Evolutionary conservation across 2,113 vertebrate species (phyloP), one percentile per base, ranked within the genome.

Genomic region (Notechis scutatus): DNA sequence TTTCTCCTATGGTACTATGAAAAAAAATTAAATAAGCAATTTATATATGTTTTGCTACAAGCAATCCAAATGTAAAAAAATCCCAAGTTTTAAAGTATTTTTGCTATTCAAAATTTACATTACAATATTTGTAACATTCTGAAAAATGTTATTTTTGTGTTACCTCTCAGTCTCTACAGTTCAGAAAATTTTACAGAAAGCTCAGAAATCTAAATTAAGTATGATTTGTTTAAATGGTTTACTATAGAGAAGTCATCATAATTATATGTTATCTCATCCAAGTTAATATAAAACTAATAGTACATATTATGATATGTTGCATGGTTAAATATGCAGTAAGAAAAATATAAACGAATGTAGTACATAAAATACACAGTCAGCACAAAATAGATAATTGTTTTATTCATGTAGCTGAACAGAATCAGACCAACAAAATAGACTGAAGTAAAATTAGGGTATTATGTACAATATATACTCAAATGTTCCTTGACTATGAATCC

Each of bases 11-110:
- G 69, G 3, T 29, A 91, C 15, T 3, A 91, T 61, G 50, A 45
- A 0, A 39, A 87, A 89, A 1, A 54, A 85, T 85, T 50, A 47
- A 85, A 26, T 0, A 0, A 0, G 3, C 61, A 93, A 59, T 91
- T 94, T 93, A 90, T 5, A 93, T 85, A 54, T 87, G 18, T 5
- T 95, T 0, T 56, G 74, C 21, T 94, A 92, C 47, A 5, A 93
- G 34, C 29, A 34, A 74, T 61, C 74, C 91, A 95, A 55, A 59
- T 26, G 85, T 89, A 34, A 8, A 0, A 87, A 85, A 81, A 0
- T 89, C 23, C 56, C 93, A 86, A 23, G 42, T 91, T 5, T 69
- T 85, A 85, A 91, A 87, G 92, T 47, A 93, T 8, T n/a, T 92
- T 47, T 90, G 74, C 56, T 91, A 92, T 88, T 56, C 45, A 92